Base-by-base conservation (phyloP, 35 echinoderm and acorn worm species). In the Patiria miniata region DNA sequence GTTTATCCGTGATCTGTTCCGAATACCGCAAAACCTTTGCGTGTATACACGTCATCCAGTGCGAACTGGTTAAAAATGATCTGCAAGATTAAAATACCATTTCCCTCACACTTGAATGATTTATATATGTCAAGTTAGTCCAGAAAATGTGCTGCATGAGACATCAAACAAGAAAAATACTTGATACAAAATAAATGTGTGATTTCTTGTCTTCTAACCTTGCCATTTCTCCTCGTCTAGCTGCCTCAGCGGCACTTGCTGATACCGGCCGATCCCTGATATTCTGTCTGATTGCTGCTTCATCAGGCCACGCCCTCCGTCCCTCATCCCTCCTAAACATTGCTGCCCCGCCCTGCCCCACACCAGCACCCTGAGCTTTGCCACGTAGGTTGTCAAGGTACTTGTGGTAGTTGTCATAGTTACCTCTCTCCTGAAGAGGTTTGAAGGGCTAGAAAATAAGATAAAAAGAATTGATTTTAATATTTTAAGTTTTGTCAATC, bases 211-310 rank as follows among this genome's bases (percentile, higher is more conserved):
- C 29, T 78, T 40, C 58, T 79, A 36, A 98, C 96, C 89, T 92
- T 73, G 83, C 86, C 47, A 83, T 53, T 51, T 86, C 86, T 14
- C 85, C 96, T 44, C 92, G 84, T 82, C 44, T 91, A 4, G 96
- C 96, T 58, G 96, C 96, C 32, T 92, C 89, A 22, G 96, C 96
- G 18, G 96, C 96, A 83, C 96, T 98, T 18, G 96, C 96, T n/a
- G 96, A 98, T 34, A 92, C 96, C 1, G 96, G 96, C 30, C 96
- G 81, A 44, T 99, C 81, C 52, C 68, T 87, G 68, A 95, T 95
- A 57, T 91, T 88, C 61, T 79, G 47, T 38, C 88, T 78, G 37
- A 80, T 36, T 51, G 93, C 89, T 32, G 77, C 58, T 5, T 83
- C 89, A 51, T 90, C 83, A 21, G 76, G 83, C 77, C 77, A 29